These are phyloP conservation scores for Julus scanicus DNA, from an alignment of 2,888 invertebrate genomes.

Conservation along the genomic window DNA sequence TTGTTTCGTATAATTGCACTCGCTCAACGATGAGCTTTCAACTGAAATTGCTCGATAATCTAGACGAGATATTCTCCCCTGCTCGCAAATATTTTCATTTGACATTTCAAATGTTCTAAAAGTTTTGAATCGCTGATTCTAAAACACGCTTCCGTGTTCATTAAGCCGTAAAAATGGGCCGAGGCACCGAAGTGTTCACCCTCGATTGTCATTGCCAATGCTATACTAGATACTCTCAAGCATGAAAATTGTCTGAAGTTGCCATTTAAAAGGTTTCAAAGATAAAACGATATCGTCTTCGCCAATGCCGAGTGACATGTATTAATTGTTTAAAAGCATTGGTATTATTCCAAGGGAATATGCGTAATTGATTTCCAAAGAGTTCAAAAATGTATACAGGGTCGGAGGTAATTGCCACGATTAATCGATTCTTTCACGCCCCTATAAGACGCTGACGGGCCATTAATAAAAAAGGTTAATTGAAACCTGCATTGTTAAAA, in stretches of 20 bases:
- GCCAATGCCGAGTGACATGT: not conserved
- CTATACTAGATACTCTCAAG: not conserved
- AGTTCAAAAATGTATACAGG: not conserved
- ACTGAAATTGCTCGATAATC: not conserved
- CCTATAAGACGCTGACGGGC: too few relatives aligned
- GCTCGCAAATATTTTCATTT: not conserved
- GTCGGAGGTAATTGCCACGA: not conserved
- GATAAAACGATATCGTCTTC: not conserved
- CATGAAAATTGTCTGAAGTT: not conserved
- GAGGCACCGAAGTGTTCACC: not conserved
- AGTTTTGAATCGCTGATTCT: not conserved
- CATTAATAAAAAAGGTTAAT: too few relatives aligned
- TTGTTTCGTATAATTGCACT: not conserved
- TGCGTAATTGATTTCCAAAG: not conserved
- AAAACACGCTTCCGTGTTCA: constrained; percentile 6
- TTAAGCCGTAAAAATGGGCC: constrained; percentile 3
- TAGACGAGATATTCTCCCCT: not conserved
- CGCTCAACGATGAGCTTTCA: not conserved
- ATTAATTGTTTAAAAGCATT: constrained; percentile 36
- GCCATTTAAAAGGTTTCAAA: not conserved
- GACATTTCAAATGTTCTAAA: not conserved
- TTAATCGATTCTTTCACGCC: too few relatives aligned
- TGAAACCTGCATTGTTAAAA: too few relatives aligned
- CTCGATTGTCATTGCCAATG: not conserved
- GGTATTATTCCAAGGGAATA: not conserved